A percentile compares a stretch with the other conserved stretches of the same genome.
These are phyloP conservation scores for Crotophaga sulcirostris DNA, from an alignment of 2,113 vertebrate genomes.

Conservation along the genomic window DNA sequence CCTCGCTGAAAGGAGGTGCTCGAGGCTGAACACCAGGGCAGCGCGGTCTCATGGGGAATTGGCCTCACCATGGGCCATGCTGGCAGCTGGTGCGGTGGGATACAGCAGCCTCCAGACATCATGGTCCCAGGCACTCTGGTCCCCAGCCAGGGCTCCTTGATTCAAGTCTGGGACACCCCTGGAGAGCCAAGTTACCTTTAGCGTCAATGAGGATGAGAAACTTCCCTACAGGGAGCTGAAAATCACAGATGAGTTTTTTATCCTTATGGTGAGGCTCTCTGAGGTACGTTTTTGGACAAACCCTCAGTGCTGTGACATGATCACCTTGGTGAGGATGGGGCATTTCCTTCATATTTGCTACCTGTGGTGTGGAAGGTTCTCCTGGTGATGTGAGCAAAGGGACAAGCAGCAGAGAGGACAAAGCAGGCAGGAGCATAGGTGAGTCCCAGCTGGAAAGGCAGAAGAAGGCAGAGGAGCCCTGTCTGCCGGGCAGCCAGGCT, in stretches of 20 bases:
- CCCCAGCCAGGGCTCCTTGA: not conserved
- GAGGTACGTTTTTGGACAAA: not conserved
- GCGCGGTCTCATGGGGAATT: fast-evolving
- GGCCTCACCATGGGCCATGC: not conserved
- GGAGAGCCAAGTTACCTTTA: not conserved
- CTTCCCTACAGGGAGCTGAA: not conserved
- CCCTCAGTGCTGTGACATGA: fast-evolving
- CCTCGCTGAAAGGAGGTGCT: fast-evolving
- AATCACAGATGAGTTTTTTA: not conserved
- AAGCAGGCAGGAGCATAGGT: not conserved
- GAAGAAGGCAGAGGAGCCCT: not conserved
- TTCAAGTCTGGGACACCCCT: not conserved
- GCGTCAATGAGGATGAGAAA: not conserved
- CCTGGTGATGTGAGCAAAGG: not conserved
- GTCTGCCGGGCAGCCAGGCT: not conserved
- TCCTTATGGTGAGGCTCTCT: fast-evolving
- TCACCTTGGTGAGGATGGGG: not conserved
- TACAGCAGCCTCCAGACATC: not conserved
- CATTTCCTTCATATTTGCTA: not conserved
- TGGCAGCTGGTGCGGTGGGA: not conserved
- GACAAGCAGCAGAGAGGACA: not conserved
- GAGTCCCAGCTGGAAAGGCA: not conserved
- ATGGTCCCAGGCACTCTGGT: not conserved
- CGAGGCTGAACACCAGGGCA: not conserved
- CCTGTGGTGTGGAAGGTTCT: not conserved